Evolutionary conservation across 2,113 vertebrate genomes (phyloP).

Genomic region (Pteronura brasiliensis): DNA sequence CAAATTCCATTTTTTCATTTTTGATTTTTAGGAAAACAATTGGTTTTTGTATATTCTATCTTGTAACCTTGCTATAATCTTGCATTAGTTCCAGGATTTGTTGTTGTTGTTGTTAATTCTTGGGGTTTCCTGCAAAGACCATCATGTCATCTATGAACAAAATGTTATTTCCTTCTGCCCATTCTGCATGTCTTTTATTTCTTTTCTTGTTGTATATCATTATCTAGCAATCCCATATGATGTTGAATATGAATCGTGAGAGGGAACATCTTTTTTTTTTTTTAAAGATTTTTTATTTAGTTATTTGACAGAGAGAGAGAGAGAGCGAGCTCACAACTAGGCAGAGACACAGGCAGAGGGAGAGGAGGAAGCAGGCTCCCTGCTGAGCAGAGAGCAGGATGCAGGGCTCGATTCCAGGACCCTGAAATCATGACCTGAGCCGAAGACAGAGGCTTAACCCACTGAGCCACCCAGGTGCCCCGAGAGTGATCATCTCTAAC

Average conservation of each 20-base stretch:
- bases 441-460: too few relatives aligned
- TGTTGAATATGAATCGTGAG: not conserved
- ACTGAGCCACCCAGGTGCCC: too few relatives aligned
- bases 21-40: not conserved
- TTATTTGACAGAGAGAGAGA: too few relatives aligned
- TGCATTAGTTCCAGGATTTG: not conserved
- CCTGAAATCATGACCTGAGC: too few relatives aligned
- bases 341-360: too few relatives aligned
- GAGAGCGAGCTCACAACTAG: too few relatives aligned
- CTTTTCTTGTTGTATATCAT: not conserved
- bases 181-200: not conserved
- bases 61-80: not conserved
- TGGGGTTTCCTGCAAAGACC: not conserved
- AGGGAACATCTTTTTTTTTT: not conserved
- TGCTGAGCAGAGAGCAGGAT: too few relatives aligned
- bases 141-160: not conserved
- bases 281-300: too few relatives aligned
- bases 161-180: not conserved
- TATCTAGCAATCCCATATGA: not conserved
- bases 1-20: not conserved
- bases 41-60: not conserved
- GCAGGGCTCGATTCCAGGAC: too few relatives aligned
- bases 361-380: too few relatives aligned
- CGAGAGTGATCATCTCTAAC: not conserved
- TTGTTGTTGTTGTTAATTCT: not conserved